Percentiles rank a stretch among this genome's conserved stretches.
phyloP scores from a whole-genome alignment of 2,888 invertebrate species.

The Apomyelois bistriatella region DNA sequence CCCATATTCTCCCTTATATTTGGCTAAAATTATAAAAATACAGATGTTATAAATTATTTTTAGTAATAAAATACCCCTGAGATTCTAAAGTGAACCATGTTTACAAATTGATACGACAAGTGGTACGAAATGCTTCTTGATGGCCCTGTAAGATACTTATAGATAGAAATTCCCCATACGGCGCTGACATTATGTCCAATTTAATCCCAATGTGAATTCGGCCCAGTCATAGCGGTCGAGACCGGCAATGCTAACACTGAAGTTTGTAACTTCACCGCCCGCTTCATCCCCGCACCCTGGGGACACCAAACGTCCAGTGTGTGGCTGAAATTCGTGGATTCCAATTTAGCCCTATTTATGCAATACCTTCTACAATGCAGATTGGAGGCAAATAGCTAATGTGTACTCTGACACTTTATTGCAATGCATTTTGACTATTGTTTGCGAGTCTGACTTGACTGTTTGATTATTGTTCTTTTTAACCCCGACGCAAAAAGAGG shows the following conservation, averaged over 20 bases:
- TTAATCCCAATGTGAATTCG: conserved; percentile 57
- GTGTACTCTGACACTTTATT: background rate
- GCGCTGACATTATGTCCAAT: conserved; percentile 51
- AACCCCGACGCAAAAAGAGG: too few species aligned
- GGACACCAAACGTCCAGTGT: conserved; percentile 45
- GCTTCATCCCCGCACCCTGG: conserved; percentile 30
- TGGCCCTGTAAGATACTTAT: conserved; percentile 18
- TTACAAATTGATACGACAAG: background rate
- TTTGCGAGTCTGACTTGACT: too few species aligned
- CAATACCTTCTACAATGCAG: conserved; percentile 45
- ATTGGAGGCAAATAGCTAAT: conserved; percentile 26
- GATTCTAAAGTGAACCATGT: too few species aligned
- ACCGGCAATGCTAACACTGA: conserved; percentile 59
- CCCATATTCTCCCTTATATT: too few species aligned
- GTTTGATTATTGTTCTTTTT: too few species aligned
- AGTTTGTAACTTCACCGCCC: conserved; percentile 63
- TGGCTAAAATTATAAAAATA: too few species aligned
- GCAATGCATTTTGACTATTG: background rate
- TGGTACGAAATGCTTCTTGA: background rate
- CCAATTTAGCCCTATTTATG: conserved; percentile 64
- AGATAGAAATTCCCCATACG: conserved; percentile 45
- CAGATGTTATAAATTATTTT: too few species aligned
- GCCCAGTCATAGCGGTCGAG: conserved; percentile 46
- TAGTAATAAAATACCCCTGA: too few species aligned
- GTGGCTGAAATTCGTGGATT: conserved; percentile 52